Base-by-base conservation (phyloP, 2,888 invertebrate genomes). In the Drosophila leonis region DNA sequence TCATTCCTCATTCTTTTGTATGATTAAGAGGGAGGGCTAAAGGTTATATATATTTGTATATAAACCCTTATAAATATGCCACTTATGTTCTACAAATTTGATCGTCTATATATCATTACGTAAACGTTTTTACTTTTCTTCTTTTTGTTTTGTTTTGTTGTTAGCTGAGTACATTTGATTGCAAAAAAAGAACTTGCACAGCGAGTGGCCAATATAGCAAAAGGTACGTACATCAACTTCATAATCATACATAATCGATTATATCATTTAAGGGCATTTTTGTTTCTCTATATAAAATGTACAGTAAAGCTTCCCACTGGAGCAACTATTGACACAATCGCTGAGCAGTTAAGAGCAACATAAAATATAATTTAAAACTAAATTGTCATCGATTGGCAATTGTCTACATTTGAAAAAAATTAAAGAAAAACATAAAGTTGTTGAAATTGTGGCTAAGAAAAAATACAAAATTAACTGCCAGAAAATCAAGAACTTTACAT, bases 61-160 rank as follows among this genome's bases (percentile, higher is more conserved):
- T 52, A 37, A 27, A 37, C 12, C 13, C 12, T 37, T 35, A 52
- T 52, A 49, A 31, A 49, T 49, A 72, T 87, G 83, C 73, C 72
- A 62, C 75, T 84, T 84, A 85, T 73, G 60, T 62, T 51, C 83
- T 84, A 84, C 44, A 71, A 85, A 84, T 84, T 88, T 84, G 84
- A 85, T 88, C 84, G 80, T 85, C 80, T 82, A 78, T 82, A 65
- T 78, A 78, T 82, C 52, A 60, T 71, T 73, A 75, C 67, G 72
- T 78, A 76, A 76, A 76, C 78, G 57, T 37, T 12, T 33, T 18
- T 33, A 20, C 4, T 12, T 12, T 24, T 24, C 24, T 24, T 24
- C 4, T 24, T 24, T 3, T 24, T n/a, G n/a, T n/a, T n/a, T n/a
- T n/a, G n/a, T 24, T 13, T 31, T 56, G 64, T 66, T 72, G 59